Evolutionary conservation across 1,140 invertebrate genomes (phyloP).

Genomic region (Andricus grossulariae): DNA sequence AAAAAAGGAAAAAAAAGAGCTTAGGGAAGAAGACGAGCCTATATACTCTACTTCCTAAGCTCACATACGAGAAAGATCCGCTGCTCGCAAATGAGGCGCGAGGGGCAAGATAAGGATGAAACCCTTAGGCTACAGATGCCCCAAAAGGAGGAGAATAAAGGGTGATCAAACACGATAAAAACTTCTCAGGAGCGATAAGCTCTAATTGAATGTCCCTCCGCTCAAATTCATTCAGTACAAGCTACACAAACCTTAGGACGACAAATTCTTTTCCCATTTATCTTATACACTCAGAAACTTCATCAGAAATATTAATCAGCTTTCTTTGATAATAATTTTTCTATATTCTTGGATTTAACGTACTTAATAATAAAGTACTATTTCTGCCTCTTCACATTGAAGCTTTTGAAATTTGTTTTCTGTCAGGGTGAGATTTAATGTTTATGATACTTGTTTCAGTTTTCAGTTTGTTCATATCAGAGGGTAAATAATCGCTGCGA

Average conservation of each 20-base stretch:
- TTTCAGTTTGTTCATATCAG: too few species aligned
- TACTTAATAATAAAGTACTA: too few species aligned
- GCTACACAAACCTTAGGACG: conserved; percentile 16
- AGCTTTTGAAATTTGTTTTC: too few species aligned
- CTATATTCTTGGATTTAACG: too few species aligned
- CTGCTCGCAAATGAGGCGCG: conserved; percentile 56
- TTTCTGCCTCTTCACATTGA: too few species aligned
- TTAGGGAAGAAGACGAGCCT: conserved; percentile 6
- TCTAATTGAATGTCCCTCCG: conserved; percentile 55
- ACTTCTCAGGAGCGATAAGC: conserved; percentile 53
- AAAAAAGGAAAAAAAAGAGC: conserved; percentile 1
- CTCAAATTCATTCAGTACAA: conserved; percentile 22
- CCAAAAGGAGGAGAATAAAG: conserved; percentile 48
- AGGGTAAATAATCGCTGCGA: too few species aligned
- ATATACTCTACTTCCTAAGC: conserved; percentile 2
- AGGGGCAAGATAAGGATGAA: conserved; percentile 50
- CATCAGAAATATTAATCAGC: too few species aligned
- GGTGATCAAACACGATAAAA: conserved; percentile 58
- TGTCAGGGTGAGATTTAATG: too few species aligned
- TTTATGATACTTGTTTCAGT: too few species aligned
- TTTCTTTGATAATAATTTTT: too few species aligned
- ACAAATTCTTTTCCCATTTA: conserved; percentile 14
- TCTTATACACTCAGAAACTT: background rate
- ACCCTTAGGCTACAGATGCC: conserved; percentile 41
- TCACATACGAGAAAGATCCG: conserved; percentile 26